Evolutionary conservation across 1,140 invertebrate species (phyloP), one percentile per base, ranked within the genome.

Genomic region (Zaprionus inermis): DNA sequence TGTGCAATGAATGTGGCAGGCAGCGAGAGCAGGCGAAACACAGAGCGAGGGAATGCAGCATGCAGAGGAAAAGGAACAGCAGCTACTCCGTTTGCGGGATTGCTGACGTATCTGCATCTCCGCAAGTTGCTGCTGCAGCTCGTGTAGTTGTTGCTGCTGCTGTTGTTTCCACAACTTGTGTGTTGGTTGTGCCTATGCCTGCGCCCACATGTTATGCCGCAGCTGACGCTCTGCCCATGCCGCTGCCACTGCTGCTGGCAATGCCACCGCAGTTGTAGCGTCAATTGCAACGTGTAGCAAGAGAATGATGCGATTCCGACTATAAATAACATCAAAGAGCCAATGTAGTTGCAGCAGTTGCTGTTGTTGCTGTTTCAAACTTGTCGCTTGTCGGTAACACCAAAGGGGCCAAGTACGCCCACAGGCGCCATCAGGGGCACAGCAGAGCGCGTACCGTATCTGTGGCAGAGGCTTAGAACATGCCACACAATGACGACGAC

Each of bases 281-380:
- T 68, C 41, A 69, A 61, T 59, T 69, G 57, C 54, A 69, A 28
- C 2, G 36, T 44, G 44, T 32, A 30, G 20, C 14, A 44, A 46
- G 38, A 67, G 54, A 57, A 44, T 67, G 52, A 57, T 67, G 64
- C 52, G 64, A 57, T 67, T 67, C 12, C 54, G 32, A 57, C 63
- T 65, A 65, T 56, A 65, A 65, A 65, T 65, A 65, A 65, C 63
- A 65, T 65, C 52, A 65, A 65, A 65, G 52, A 55, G 18, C 22
- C 61, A 54, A 34, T 49, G 44, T 54, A 54, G 51, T 28, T 30
- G 51, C 51, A 30, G 34, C 16, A 3, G 34, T 41, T 49, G 58
- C 41, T 20, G 60, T 49, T 66, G 36, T 20, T 44, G 61, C 9
- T 64, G 52, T 38, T 64, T 32, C 18, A 49, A 67, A 67, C 64